phyloP scores from a whole-genome alignment of 2,888 invertebrate species.

The Drosophila basisetae region DNA sequence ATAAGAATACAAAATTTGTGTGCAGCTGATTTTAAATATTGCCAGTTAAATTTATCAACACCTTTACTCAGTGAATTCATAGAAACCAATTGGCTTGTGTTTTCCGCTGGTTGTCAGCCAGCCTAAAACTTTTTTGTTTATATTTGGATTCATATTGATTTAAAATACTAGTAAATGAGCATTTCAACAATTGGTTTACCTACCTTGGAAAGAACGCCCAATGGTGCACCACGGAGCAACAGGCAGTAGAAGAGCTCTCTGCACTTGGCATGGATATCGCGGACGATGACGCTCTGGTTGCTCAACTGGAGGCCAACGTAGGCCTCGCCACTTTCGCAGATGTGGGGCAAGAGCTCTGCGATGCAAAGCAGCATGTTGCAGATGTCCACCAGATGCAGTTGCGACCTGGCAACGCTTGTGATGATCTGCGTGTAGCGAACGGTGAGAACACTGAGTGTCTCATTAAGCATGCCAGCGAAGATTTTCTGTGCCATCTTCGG shows the following conservation, averaged over 20 bases:
- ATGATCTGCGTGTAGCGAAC: slow-evolving; percentile 92
- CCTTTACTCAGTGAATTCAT: background rate
- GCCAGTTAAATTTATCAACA: too few relatives aligned
- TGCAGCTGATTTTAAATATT: background rate
- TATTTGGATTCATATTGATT: background rate
- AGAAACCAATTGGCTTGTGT: background rate
- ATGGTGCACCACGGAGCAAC: slow-evolving; percentile 90
- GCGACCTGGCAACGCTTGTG: slow-evolving; percentile 87
- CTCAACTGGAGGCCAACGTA: slow-evolving; percentile 87
- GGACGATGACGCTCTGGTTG: slow-evolving; percentile 89
- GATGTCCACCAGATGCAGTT: slow-evolving; percentile 89
- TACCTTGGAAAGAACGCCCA: slow-evolving; percentile 92
- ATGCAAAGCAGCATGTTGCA: slow-evolving; percentile 92
- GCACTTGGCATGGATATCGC: slow-evolving; percentile 93
- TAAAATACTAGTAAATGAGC: background rate
- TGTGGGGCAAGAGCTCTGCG: slow-evolving; percentile 89
- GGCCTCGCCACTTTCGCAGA: slow-evolving; percentile 88
- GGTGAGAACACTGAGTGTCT: slow-evolving; percentile 92
- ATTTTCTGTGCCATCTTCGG: slow-evolving; percentile 94
- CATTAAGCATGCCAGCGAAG: slow-evolving; percentile 94
- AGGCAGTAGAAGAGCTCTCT: slow-evolving; percentile 91
- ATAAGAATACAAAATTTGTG: too few relatives aligned
- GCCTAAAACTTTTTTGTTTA: background rate
- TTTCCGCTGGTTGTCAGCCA: background rate
- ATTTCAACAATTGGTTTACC: background rate